Base-by-base conservation (phyloP, 2,888 invertebrate genomes). In the Xestobium rufovillosum region DNA sequence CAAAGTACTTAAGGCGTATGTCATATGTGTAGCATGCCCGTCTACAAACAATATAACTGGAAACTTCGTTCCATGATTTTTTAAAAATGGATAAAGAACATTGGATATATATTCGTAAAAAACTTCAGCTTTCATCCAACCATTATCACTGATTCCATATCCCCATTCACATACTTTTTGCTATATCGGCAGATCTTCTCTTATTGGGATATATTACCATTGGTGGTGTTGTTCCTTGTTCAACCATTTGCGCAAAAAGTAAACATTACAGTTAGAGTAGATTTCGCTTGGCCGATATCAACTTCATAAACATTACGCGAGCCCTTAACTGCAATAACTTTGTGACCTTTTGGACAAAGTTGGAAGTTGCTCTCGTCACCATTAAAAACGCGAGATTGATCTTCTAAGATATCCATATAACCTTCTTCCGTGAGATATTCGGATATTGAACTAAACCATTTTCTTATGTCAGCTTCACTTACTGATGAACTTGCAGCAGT, bases 231-330 rank as follows among this genome's bases (percentile, higher is more conserved):
- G n/a, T 19, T 6, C n/a, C 23, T n/a, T n/a, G n/a, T n/a, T n/a
- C n/a, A n/a, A 26, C 59, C 60, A 38, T 49, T 32, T 3, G 61
- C 60, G 3, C 52, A 43, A 51, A 62, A 63, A n/a, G 57, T 55
- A 38, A 59, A 61, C 53, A 63, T 48, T 0, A 61, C 62, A 8
- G 61, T 61, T 13, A 63, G 41, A 6, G 48, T 50, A 4, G 51
- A 44, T 49, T 63, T 63, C 3, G 52, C 44, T 17, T 41, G 45
- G n/a, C 54, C 51, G 16, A 56, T 51, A 29, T 57, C 59, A 13
- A 61, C 47, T 43, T 61, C 56, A 36, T 62, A 60, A 2, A 63
- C 54, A 39, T 59, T 55, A 47, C 27, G 49, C 26, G 41, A 44
- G 16, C 34, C 29, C 38, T 26, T 52, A 38, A 40, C 27, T 13